Percentiles rank a stretch among this genome's conserved stretches.
Evolutionary conservation across 1,140 invertebrate species (phyloP).

Genomic region (Heliothis subflexa): DNA sequence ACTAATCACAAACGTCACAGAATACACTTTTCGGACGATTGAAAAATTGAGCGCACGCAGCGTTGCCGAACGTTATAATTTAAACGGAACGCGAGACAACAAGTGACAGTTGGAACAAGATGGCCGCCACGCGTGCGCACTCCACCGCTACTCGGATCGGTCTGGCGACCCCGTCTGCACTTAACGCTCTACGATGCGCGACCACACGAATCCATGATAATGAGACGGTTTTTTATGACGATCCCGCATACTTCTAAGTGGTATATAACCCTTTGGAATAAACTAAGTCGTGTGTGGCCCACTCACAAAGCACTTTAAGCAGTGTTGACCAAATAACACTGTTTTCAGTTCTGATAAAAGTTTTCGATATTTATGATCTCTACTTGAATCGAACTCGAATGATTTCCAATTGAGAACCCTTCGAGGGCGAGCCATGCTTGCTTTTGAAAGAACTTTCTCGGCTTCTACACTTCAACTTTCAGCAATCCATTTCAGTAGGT

Average conservation of each 20-base stretch:
- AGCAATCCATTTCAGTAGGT: background rate
- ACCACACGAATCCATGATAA: slow-evolving; percentile 63
- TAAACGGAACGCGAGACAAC: slow-evolving; percentile 67
- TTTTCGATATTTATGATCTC: slow-evolving; percentile 19
- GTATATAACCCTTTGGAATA: slow-evolving; percentile 50
- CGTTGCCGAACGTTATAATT: slow-evolving; percentile 68
- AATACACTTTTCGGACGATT: slow-evolving; percentile 56
- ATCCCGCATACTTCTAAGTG: slow-evolving; percentile 54
- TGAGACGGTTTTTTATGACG: slow-evolving; percentile 61
- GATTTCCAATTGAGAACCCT: background rate
- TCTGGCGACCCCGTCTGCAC: slow-evolving; percentile 59
- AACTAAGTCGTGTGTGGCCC: slow-evolving; percentile 41
- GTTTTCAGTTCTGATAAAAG: background rate
- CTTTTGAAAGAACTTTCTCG: background rate
- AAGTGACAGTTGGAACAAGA: slow-evolving; percentile 63
- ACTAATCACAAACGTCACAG: slow-evolving; percentile 57
- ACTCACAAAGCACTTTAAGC: slow-evolving; percentile 17
- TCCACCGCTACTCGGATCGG: slow-evolving; percentile 66
- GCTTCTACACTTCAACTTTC: no score
- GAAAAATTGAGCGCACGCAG: slow-evolving; percentile 57
- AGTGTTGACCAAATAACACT: slow-evolving; percentile 20
- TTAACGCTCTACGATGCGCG: slow-evolving; percentile 54
- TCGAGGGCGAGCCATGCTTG: no score
- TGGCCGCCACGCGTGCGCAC: slow-evolving; percentile 76
- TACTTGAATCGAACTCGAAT: background rate